Evolutionary conservation across 30 jellyfish, hydroid and myxozoan species (phyloP).

Genomic region (Sanderia malayensis): DNA sequence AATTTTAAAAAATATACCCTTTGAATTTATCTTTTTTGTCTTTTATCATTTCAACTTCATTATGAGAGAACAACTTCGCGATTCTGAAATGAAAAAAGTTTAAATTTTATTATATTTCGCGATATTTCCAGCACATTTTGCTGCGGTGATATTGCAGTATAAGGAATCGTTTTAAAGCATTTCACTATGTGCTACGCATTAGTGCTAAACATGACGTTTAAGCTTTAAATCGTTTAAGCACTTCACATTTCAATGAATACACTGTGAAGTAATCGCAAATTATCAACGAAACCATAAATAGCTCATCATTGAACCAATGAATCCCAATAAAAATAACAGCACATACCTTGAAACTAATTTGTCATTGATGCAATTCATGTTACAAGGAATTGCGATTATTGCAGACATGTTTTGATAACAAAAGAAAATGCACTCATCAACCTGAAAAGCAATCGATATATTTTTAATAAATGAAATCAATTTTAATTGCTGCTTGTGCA

Average conservation of each 20-base stretch:
- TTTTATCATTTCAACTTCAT: slow-evolving; percentile 61
- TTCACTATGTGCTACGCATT: too few species aligned
- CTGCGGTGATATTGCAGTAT: too few species aligned
- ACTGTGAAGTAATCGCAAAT: too few species aligned
- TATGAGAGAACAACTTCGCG: slow-evolving; percentile 60
- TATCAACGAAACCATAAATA: too few species aligned
- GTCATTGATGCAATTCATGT: slow-evolving; percentile 87
- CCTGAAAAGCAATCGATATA: slow-evolving; percentile 42
- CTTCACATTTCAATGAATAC: too few species aligned
- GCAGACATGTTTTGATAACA: slow-evolving; percentile 72
- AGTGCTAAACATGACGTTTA: too few species aligned
- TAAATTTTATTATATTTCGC: too few species aligned
- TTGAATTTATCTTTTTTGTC: slow-evolving; percentile 86
- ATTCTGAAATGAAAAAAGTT: slow-evolving; percentile 53
- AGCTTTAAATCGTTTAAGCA: too few species aligned
- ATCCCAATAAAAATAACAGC: neutral
- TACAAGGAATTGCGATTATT: slow-evolving; percentile 82
- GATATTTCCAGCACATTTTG: too few species aligned
- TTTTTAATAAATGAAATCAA: too few species aligned
- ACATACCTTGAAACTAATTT: slow-evolving; percentile 79
- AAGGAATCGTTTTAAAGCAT: too few species aligned
- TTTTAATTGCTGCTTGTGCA: too few species aligned
- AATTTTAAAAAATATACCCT: slow-evolving; percentile 59
- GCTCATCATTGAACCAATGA: neutral
- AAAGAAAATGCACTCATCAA: slow-evolving; percentile 63